These are phyloP conservation scores for Potamilus streckersoni DNA, from an alignment of 1,140 invertebrate species.

Conservation along the genomic window DNA sequence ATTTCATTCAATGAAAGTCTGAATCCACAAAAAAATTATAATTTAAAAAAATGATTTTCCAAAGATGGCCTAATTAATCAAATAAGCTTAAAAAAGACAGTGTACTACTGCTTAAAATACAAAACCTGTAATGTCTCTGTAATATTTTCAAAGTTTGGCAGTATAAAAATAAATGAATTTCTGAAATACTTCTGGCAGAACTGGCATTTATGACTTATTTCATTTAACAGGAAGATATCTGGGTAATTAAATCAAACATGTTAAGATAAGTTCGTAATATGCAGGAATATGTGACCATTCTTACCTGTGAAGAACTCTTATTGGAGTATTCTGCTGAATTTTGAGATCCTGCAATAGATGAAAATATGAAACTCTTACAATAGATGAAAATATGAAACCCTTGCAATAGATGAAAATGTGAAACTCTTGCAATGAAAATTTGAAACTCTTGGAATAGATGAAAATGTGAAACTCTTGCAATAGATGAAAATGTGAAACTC, in stretches of 20 bases:
- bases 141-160: no score
- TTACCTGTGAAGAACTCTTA: conserved; percentile 60
- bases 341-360: conserved; percentile 67
- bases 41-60: background rate
- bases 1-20: background rate
- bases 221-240: no score
- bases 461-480: no score
- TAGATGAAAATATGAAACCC: background rate
- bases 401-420: no score
- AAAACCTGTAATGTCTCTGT: no score
- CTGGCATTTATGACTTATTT: no score
- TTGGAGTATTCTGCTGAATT: conserved; percentile 59
- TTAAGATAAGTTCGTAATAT: background rate
- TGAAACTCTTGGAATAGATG: no score
- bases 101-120: background rate
- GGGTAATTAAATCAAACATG: no score
- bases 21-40: background rate
- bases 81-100: background rate
- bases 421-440: no score
- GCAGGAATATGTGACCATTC: conserved; percentile 1
- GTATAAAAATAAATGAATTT: no score
- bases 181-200: no score
- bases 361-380: background rate
- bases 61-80: background rate
- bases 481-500: background rate